Percentiles rank a stretch among this genome's conserved stretches.
Evolutionary conservation across 2,113 vertebrate species (phyloP).

Genomic region (Excalfactoria chinensis): DNA sequence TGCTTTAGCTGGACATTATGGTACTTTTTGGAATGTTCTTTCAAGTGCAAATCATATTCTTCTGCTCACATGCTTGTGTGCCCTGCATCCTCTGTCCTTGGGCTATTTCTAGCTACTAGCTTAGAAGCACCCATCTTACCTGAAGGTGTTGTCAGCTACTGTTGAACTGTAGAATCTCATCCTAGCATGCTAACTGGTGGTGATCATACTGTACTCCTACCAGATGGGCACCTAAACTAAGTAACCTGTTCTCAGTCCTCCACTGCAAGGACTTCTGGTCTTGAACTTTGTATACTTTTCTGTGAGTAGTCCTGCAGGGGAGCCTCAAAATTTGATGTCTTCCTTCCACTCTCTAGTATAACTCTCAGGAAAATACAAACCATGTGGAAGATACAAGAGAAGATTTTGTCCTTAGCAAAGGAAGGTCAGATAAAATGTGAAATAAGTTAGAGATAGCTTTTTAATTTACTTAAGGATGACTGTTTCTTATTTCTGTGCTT

Average conservation of each 20-base stretch:
- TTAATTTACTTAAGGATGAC: neutral
- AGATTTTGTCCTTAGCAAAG: neutral
- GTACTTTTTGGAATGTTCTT: neutral
- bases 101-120: neutral
- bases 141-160: neutral
- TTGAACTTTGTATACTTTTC: neutral
- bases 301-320: neutral
- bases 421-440: neutral
- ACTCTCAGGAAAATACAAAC: neutral
- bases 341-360: neutral
- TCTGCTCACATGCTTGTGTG: neutral
- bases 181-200: neutral
- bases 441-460: neutral
- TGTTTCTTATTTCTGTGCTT: neutral
- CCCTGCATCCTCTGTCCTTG: neutral
- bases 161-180: neutral
- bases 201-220: neutral
- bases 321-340: neutral
- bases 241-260: fast-evolving
- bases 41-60: neutral
- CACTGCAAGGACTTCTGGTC: neutral
- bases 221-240: neutral
- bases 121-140: neutral
- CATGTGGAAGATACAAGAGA: neutral
- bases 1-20: neutral